Percentiles rank a stretch among this genome's conserved stretches.
Conservation (phyloP, 2,113 vertebrate genomes). For the Silurus asotus region DNA sequence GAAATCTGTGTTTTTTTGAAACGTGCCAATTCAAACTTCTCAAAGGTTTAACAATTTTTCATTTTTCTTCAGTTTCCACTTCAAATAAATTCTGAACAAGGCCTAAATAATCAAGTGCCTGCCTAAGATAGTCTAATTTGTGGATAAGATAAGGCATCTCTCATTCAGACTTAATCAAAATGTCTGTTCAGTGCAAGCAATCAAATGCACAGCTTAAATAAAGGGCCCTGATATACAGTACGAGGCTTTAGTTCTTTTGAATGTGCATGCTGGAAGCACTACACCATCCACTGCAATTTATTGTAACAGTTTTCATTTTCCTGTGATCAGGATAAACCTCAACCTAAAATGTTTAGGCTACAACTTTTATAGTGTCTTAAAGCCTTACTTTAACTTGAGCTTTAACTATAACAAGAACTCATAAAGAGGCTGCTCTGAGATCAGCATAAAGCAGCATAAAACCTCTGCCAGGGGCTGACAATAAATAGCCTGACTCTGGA, state of each 20-base stretch:
- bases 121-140: conserved; percentile 30
- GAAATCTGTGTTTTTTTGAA: conserved; percentile 57
- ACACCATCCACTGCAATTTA: not conserved
- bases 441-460: conserved; percentile 39
- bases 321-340: not conserved
- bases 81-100: conserved; percentile 54
- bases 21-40: conserved; percentile 49
- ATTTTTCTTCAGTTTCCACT: conserved; percentile 47
- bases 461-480: conserved; percentile 21
- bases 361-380: conserved; percentile 13
- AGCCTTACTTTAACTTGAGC: conserved; percentile 14
- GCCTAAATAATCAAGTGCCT: conserved; percentile 52
- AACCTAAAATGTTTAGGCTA: conserved; percentile 6
- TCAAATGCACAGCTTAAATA: conserved; percentile 35
- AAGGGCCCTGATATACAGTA: not conserved
- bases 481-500: conserved; percentile 45
- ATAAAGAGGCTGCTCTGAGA: conserved; percentile 48
- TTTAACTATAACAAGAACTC: conserved; percentile 38
- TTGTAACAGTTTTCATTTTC: not conserved
- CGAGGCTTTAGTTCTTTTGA: not conserved
- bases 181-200: conserved; percentile 56
- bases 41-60: conserved; percentile 40
- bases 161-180: conserved; percentile 40
- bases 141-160: conserved; percentile 35
- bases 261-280: not conserved